A percentile compares a stretch with the other conserved stretches of the same genome.
phyloP scores from a whole-genome alignment of 2,888 invertebrate species.

The Congeria kusceri region DNA sequence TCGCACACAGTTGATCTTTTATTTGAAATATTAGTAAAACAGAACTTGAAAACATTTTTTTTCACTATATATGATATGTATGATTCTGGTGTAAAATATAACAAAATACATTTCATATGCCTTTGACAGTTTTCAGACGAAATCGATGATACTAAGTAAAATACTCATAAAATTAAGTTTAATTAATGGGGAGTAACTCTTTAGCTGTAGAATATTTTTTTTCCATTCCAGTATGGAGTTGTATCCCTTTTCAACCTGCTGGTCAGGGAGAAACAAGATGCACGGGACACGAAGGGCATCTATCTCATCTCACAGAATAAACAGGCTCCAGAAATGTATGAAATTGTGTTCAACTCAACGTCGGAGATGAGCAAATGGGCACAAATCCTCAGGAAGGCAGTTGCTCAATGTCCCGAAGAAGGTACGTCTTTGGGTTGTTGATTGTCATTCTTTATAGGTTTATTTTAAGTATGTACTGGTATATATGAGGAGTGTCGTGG shows the following conservation, averaged over 20 bases:
- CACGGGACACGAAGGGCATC: constrained; percentile 92
- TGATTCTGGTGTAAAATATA: too few relatives aligned
- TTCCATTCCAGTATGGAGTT: constrained; percentile 92
- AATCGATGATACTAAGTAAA: too few relatives aligned
- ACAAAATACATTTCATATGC: too few relatives aligned
- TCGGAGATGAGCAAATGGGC: constrained; percentile 97
- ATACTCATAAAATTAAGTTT: too few relatives aligned
- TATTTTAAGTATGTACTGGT: too few relatives aligned
- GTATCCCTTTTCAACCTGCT: constrained; percentile 96
- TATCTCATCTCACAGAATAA: constrained; percentile 97
- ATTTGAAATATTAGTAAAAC: too few relatives aligned
- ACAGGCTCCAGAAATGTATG: constrained; percentile 97
- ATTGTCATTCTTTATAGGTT: too few relatives aligned
- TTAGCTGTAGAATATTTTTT: not conserved
- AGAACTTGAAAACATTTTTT: too few relatives aligned
- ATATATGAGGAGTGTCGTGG: too few relatives aligned
- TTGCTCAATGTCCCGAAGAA: constrained; percentile 92
- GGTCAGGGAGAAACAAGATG: constrained; percentile 97
- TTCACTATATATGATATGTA: too few relatives aligned
- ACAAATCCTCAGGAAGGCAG: constrained; percentile 93
- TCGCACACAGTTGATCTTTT: too few relatives aligned
- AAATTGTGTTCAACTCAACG: constrained; percentile 93
- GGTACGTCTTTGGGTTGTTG: constrained; percentile 54
- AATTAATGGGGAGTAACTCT: not conserved
- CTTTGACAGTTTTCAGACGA: too few relatives aligned